Evolutionary conservation across 2,888 invertebrate genomes (phyloP), one percentile per base, ranked within the genome.

Genomic region (Drosophila siamana): DNA sequence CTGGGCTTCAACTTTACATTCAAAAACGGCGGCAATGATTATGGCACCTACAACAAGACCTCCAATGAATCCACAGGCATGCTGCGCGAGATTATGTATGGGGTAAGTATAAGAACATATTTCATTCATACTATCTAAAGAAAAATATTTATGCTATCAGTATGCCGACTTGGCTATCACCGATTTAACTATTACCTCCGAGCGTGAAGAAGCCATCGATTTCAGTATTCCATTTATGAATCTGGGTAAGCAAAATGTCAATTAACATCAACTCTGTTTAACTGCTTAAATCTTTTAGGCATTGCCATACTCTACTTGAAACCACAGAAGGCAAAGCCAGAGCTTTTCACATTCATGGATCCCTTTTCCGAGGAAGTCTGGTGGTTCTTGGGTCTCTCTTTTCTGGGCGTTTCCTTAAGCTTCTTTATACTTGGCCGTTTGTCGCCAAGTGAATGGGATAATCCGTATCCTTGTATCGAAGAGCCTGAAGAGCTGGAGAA

Each of bases 191-290:
- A 96, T 97, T 69, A 98, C 98, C 1, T 95, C 98, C 38, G 95
- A 96, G 66, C 94, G 99, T 52, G 97, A 98, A 89, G 94, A 94
- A 82, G 97, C 95, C 9, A 97, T 98, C 0, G 98, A 98, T 91
- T 99, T 99, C 88, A 98, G 98, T 0, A 97, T 96, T 92, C 98
- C 98, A 0, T 99, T 98, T 90, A 97, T 99, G 96, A 98, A 97
- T 91, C 93, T 98, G 74, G 95, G 95, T 94, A 91, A 62, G 62
- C 41, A 13, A 4, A 38, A 1, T 4, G n/a, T 30, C 7, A 11
- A 16, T 2, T 1, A 11, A 4, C 0, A 3, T 2, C 7, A 13
- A 2, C 22, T 2, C 2, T 4, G 3, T 4, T 2, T 6, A 15
- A 7, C 36, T 8, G 7, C 3, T 16, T 6, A 5, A 30, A 11